phyloP scores from a whole-genome alignment of 2,797 vertebrate species.

The Gastrophryne carolinensis region DNA sequence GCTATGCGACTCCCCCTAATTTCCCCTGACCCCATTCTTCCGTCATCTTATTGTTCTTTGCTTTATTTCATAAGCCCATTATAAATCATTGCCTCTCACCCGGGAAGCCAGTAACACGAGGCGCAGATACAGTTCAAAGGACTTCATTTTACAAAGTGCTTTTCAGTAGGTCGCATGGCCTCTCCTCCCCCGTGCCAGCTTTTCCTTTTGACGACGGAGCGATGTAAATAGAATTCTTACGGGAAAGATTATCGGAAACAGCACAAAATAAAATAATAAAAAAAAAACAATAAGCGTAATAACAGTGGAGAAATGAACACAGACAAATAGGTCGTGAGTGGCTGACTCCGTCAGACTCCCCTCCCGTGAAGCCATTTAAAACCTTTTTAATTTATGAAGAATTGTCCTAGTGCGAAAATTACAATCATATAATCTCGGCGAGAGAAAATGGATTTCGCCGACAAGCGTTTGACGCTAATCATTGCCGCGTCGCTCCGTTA shows the following conservation, averaged over 20 bases:
- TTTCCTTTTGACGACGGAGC: constrained; percentile 23
- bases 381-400: constrained; percentile 16
- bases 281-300: constrained; percentile 13
- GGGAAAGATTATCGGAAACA: constrained; percentile 15
- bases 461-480: background rate
- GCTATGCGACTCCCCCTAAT: too few relatives aligned
- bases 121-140: constrained; percentile 2
- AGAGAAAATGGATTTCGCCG: constrained; percentile 59
- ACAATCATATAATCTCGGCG: constrained; percentile 63
- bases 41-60: too few relatives aligned
- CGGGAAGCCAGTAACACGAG: background rate
- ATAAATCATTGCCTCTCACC: background rate
- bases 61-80: background rate
- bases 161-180: background rate
- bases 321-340: constrained; percentile 15
- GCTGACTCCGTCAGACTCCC: constrained; percentile 12
- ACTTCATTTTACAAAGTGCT: constrained; percentile 37
- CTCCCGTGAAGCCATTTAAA: constrained; percentile 9
- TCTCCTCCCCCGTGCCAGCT: constrained; percentile 25
- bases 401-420: constrained; percentile 29
- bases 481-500: constrained; percentile 52
- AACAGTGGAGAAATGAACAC: constrained; percentile 5
- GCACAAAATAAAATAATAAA: background rate
- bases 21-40: too few relatives aligned
- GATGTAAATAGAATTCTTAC: constrained; percentile 23